These are phyloP conservation scores for Phalloptychus januarius DNA, from an alignment of 2,797 vertebrate species.

Conservation along the genomic window DNA sequence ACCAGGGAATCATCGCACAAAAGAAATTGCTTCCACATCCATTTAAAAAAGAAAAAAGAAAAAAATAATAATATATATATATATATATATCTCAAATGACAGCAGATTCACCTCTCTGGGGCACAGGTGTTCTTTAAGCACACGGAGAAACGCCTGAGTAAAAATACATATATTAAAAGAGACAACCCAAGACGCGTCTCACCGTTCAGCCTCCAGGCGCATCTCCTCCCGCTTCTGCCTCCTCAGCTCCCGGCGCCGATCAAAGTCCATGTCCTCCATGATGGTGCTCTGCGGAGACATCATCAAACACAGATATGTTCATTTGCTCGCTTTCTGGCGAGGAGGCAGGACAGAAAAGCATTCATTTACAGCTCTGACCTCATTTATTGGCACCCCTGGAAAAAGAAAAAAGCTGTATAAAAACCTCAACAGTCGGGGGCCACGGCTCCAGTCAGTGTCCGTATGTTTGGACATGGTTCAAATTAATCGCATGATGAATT, in stretches of 20 bases:
- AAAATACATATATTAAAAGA: slow-evolving; percentile 1
- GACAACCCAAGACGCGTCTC: slow-evolving; percentile 42
- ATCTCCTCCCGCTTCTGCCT: slow-evolving; percentile 99
- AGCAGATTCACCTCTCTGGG: slow-evolving; percentile 12
- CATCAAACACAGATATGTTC: slow-evolving; percentile 62
- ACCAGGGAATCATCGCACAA: slow-evolving; percentile 39
- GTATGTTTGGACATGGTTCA: neutral
- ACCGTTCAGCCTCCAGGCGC: slow-evolving; percentile 96
- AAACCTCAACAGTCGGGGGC: neutral
- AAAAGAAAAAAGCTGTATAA: neutral
- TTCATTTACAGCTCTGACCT: slow-evolving; percentile 6
- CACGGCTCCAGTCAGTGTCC: neutral
- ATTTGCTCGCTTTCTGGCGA: slow-evolving; percentile 31
- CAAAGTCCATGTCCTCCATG: slow-evolving; percentile 98
- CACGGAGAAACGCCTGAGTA: slow-evolving; percentile 4
- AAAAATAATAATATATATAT: no score
- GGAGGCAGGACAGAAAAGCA: slow-evolving; percentile 5
- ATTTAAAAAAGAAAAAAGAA: slow-evolving; percentile 6
- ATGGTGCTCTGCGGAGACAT: slow-evolving; percentile 72
- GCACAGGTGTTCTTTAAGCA: neutral
- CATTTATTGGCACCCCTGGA: neutral
- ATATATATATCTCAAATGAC: slow-evolving; percentile 23
- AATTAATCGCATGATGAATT: no score
- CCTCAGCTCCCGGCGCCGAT: slow-evolving; percentile 94
- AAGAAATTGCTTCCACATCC: slow-evolving; percentile 21